Conservation (phyloP, 1,140 invertebrate species). For the Pseudomyrmex cubaensis region DNA sequence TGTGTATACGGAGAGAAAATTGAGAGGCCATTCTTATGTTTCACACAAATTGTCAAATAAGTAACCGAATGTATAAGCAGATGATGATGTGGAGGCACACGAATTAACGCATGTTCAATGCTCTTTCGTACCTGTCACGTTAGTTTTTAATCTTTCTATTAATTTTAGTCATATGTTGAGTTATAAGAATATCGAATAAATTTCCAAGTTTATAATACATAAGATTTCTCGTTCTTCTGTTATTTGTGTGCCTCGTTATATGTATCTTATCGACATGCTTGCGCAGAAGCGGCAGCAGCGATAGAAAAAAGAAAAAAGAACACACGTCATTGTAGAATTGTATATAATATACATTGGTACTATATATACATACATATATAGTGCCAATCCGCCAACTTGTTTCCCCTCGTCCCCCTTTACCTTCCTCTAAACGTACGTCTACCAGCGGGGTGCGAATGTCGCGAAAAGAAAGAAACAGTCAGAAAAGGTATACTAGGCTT, state of each 20-base stretch:
- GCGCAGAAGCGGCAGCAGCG: conserved; percentile 16
- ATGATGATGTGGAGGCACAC: too few species aligned
- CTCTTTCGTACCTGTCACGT: too few species aligned
- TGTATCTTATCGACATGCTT: conserved; percentile 34
- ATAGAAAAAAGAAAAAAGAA: conserved; percentile 25
- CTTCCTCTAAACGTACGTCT: conserved; percentile 15
- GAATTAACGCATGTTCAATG: too few species aligned
- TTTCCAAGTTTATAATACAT: neutral
- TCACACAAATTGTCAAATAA: conserved; percentile 8
- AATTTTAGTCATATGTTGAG: too few species aligned
- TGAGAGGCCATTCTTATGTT: neutral
- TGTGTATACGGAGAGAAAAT: conserved; percentile 35
- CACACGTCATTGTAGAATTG: conserved; percentile 70
- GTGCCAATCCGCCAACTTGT: conserved; percentile 16
- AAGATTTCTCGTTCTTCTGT: too few species aligned
- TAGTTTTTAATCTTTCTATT: too few species aligned
- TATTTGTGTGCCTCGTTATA: conserved; percentile 50
- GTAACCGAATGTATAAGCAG: too few species aligned
- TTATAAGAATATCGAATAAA: too few species aligned
- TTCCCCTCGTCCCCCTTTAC: neutral
- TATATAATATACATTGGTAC: conserved; percentile 63
- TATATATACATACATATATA: neutral
- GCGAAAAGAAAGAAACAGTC: conserved; percentile 38
- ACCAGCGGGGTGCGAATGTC: conserved; percentile 51
- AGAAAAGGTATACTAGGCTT: conserved; percentile 61